A percentile compares a stretch with the other conserved stretches of the same genome.
These are phyloP conservation scores for Sinotaia quadrata DNA, from an alignment of 2,888 invertebrate species.

Conservation along the genomic window DNA sequence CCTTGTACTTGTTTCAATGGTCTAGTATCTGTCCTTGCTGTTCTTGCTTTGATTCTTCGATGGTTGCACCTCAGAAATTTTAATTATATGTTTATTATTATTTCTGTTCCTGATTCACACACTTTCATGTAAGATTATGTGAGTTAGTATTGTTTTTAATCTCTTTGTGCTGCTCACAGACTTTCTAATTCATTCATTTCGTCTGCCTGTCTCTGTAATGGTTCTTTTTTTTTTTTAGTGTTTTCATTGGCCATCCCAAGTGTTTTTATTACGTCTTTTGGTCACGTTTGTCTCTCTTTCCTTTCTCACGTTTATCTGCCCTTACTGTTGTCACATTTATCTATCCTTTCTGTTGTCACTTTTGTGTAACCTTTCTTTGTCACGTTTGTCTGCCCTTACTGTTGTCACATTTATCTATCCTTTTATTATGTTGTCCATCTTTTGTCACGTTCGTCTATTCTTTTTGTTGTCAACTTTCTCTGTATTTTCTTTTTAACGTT, in stretches of 20 bases:
- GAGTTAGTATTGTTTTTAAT: too few relatives aligned
- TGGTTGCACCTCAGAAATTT: too few relatives aligned
- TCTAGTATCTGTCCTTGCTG: too few relatives aligned
- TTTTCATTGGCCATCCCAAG: neutral
- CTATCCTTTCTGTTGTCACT: neutral
- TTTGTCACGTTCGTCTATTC: neutral
- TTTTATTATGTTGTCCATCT: neutral
- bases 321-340: neutral
- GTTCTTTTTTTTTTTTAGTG: neutral
- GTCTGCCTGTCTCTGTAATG: neutral
- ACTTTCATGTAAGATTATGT: too few relatives aligned
- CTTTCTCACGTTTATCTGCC: neutral
- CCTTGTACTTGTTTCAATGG: too few relatives aligned
- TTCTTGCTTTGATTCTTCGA: too few relatives aligned
- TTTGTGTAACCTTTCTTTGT: neutral
- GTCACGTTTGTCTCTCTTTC: neutral
- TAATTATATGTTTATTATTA: too few relatives aligned
- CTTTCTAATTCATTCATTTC: neutral
- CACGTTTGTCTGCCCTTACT: neutral
- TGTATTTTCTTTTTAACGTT: too few relatives aligned
- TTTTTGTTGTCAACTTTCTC: too few relatives aligned
- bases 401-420: neutral
- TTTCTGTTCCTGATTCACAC: too few relatives aligned
- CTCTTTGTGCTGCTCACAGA: too few relatives aligned
- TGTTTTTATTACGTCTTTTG: neutral